Conservation (phyloP, 2,797 vertebrate genomes). For the Bryconaethiops microstoma region DNA sequence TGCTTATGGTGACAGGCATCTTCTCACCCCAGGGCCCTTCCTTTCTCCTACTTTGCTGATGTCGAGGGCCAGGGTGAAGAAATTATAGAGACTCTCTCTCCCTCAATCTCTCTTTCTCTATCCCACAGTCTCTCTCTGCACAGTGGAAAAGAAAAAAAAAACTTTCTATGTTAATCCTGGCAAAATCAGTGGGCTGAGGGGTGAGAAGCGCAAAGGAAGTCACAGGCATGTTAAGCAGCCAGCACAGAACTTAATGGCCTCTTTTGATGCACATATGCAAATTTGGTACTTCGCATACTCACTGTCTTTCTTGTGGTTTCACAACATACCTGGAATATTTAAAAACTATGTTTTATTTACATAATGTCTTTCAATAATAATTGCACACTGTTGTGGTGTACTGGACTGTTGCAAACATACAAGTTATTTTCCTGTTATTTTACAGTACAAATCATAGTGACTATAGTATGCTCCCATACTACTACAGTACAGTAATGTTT, state of each 20-base stretch:
- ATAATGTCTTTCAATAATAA: no score
- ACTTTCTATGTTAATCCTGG: neutral
- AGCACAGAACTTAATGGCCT: neutral
- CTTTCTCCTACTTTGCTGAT: slow-evolving; percentile 32
- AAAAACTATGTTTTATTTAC: no score
- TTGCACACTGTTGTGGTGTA: no score
- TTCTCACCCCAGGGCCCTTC: slow-evolving; percentile 46
- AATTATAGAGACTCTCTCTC: slow-evolving; percentile 12
- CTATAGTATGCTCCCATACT: no score
- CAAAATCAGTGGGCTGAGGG: neutral
- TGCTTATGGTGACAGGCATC: slow-evolving; percentile 54
- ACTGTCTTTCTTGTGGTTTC: neutral
- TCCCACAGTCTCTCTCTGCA: slow-evolving; percentile 1
- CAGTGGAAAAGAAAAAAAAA: neutral
- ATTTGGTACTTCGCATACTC: neutral
- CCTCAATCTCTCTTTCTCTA: slow-evolving; percentile 9
- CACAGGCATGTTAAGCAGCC: neutral
- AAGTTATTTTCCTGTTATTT: no score
- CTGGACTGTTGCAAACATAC: no score
- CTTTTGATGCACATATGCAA: slow-evolving; percentile 1
- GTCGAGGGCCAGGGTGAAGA: slow-evolving; percentile 27
- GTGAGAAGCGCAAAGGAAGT: neutral
- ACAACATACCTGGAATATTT: neutral
- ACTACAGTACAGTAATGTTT: no score
- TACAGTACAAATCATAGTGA: no score